Percentiles rank a stretch among this genome's conserved stretches.
Evolutionary conservation across 2,888 invertebrate genomes (phyloP).

Genomic region (Heliconius ismenius): DNA sequence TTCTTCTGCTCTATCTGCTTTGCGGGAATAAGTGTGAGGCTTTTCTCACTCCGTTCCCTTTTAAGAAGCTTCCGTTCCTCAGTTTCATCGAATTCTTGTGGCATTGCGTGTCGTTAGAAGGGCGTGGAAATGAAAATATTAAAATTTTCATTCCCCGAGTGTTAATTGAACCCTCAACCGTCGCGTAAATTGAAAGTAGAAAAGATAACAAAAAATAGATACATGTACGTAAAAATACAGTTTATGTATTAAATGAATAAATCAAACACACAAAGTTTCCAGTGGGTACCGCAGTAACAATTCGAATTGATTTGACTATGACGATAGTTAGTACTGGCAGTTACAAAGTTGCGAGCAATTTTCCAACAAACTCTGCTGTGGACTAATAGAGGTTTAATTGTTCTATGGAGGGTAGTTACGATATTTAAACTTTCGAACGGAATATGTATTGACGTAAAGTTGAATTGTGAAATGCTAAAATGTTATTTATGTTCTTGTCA

Average conservation of each 20-base stretch:
- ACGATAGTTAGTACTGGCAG: constrained; percentile 3
- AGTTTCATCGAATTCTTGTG: too few species aligned
- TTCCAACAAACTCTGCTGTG: constrained; percentile 8
- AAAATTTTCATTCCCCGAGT: too few species aligned
- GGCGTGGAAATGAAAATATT: too few species aligned
- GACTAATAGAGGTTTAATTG: constrained; percentile 16
- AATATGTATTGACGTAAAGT: neutral
- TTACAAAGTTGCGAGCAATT: constrained; percentile 12
- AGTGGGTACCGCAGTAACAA: neutral
- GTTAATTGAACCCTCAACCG: too few species aligned
- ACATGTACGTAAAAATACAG: neutral
- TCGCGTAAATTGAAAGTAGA: too few species aligned
- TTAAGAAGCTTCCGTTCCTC: too few species aligned
- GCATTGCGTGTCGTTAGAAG: too few species aligned
- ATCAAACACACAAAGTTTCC: neutral
- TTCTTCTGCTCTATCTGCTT: too few species aligned
- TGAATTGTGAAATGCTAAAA: neutral
- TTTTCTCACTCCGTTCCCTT: too few species aligned
- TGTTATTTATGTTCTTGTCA: neutral
- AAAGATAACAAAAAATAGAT: neutral
- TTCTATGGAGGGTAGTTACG: neutral
- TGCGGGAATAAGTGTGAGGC: too few species aligned
- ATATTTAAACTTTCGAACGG: neutral
- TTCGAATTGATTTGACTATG: constrained; percentile 10
- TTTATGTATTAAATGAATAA: neutral